Evolutionary conservation across 92 coral and sea anemone genomes (phyloP).

Genomic region (Epizoanthus illoricatus): DNA sequence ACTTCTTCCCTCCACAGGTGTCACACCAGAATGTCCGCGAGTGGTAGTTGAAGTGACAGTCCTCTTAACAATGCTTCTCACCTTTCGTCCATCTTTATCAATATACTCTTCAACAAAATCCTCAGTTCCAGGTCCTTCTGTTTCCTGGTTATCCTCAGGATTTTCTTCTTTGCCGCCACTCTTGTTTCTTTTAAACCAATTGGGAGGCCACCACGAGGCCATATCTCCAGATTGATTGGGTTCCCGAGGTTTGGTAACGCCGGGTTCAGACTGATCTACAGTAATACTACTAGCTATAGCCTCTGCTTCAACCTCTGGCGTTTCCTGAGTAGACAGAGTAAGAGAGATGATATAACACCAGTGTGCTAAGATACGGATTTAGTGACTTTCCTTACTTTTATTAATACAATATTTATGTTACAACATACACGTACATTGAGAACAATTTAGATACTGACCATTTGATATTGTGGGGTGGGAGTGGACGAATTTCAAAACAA

Average conservation of each 20-base stretch:
- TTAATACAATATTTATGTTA: neutral
- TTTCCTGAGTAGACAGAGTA: constrained; percentile 12
- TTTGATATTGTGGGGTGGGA: neutral
- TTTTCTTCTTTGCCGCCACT: constrained; percentile 8
- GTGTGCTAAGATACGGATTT: neutral
- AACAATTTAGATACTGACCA: neutral
- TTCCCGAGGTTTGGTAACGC: neutral
- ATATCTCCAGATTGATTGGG: constrained; percentile 2
- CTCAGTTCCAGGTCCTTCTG: constrained; percentile 54
- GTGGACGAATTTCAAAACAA: neutral
- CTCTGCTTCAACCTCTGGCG: constrained; percentile 19
- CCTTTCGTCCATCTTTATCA: constrained; percentile 70
- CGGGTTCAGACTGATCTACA: constrained; percentile 1
- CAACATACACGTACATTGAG: neutral
- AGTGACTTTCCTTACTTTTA: neutral
- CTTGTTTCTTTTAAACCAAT: constrained; percentile 44
- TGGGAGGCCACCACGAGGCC: constrained; percentile 44
- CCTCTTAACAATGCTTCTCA: constrained; percentile 53
- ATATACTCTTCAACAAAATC: constrained; percentile 60
- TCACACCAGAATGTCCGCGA: neutral
- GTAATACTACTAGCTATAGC: constrained; percentile 28
- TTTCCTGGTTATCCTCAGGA: constrained; percentile 7
- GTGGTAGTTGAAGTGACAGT: constrained; percentile 57
- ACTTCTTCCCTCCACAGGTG: neutral
- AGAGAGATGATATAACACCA: neutral